Conservation (phyloP, 2,113 vertebrate species). For the Pavo muticus region DNA sequence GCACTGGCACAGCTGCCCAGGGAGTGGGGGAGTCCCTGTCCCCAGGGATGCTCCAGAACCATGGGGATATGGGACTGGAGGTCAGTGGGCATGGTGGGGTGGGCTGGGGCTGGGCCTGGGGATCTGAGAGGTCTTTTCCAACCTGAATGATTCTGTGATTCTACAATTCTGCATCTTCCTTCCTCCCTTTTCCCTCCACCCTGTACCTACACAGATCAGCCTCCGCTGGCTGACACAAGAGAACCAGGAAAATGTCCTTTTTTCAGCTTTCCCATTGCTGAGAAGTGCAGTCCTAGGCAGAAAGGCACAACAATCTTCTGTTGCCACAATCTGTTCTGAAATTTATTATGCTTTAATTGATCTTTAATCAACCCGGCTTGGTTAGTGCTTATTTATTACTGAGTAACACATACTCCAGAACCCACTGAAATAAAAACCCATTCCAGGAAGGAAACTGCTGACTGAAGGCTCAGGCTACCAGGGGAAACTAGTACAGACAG, state of each 20-base stretch:
- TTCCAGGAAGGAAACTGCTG: conserved; percentile 45
- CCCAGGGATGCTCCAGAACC: too few species aligned
- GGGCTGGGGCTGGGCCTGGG: too few species aligned
- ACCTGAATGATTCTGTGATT: too few species aligned
- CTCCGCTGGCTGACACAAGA: neutral
- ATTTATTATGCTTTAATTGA: conserved; percentile 6
- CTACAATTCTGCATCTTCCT: neutral
- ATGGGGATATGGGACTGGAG: too few species aligned
- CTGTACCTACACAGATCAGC: neutral
- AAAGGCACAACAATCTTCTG: neutral
- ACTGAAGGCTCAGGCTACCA: neutral
- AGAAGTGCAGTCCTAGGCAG: neutral
- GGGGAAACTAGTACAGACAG: conserved; percentile 7
- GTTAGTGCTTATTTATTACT: conserved; percentile 5
- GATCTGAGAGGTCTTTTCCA: too few species aligned
- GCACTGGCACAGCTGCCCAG: too few species aligned
- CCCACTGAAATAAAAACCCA: conserved; percentile 51
- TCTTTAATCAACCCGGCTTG: neutral
- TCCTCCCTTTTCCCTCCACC: neutral
- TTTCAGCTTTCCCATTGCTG: neutral
- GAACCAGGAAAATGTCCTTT: neutral
- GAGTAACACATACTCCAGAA: neutral
- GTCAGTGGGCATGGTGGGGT: too few species aligned
- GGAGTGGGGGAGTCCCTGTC: too few species aligned
- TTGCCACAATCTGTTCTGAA: neutral